Percentiles rank a stretch among this genome's conserved stretches.
Conservation (phyloP, 2,797 vertebrate species). For the Emys orbicularis region DNA sequence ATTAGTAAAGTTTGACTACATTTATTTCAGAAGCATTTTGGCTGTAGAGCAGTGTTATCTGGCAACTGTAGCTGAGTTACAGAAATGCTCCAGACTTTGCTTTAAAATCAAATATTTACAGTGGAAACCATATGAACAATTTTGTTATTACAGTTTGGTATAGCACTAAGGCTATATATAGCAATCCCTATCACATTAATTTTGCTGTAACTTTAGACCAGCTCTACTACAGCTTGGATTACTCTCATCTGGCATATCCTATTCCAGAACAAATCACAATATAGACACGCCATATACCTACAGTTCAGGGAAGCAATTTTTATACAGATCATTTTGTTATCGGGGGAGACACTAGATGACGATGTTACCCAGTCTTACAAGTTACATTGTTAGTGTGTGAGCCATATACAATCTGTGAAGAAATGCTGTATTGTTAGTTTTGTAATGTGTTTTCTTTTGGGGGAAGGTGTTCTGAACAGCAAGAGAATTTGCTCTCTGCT, state of each 20-base stretch:
- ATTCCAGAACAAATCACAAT: not conserved
- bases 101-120: slow-evolving; percentile 3
- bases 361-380: not conserved
- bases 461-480: not conserved
- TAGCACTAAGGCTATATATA: not conserved
- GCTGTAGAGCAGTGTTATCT: too few relatives aligned
- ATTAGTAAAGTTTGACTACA: too few relatives aligned
- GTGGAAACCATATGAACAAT: not conserved
- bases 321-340: not conserved
- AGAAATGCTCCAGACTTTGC: not conserved
- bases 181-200: not conserved
- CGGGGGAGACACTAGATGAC: not conserved
- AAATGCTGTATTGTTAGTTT: not conserved
- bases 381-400: not conserved
- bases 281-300: rapidly evolving
- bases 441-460: not conserved
- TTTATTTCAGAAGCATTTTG: too few relatives aligned
- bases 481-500: not conserved
- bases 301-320: not conserved
- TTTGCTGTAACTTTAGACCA: not conserved
- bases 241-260: not conserved
- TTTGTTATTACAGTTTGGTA: not conserved
- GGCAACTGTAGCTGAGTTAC: not conserved
- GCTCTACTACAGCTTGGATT: not conserved
- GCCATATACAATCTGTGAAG: not conserved